These are phyloP conservation scores for Notechis scutatus DNA, from an alignment of 2,113 vertebrate genomes.

Conservation along the genomic window DNA sequence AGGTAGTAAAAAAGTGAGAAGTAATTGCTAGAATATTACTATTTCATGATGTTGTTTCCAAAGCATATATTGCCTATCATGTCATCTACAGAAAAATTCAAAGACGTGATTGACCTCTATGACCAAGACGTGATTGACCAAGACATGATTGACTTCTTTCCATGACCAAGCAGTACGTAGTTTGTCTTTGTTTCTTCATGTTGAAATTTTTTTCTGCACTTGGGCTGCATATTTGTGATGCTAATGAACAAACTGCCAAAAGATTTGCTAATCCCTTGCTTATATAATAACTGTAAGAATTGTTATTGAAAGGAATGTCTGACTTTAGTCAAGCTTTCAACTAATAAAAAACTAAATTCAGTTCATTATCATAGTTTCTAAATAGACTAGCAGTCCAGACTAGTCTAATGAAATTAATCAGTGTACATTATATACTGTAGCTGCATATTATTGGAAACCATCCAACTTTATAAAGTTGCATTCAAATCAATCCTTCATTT, in stretches of 20 bases:
- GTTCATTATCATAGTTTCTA: background rate
- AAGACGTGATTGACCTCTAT: background rate
- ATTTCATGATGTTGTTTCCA: background rate
- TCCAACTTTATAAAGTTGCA: conserved; percentile 60
- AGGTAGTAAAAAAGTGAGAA: background rate
- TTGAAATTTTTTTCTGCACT: background rate
- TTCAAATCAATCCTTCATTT: conserved; percentile 17
- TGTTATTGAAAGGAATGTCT: background rate
- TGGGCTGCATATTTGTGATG: background rate
- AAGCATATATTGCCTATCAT: background rate
- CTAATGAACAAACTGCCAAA: background rate
- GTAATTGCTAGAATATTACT: background rate
- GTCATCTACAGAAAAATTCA: background rate
- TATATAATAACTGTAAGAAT: background rate
- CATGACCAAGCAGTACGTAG: background rate
- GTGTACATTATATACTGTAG: background rate
- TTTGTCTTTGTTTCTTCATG: background rate
- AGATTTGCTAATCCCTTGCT: background rate
- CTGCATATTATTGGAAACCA: background rate
- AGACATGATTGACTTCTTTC: background rate
- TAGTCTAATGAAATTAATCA: background rate
- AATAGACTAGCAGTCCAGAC: background rate
- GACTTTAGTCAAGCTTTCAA: background rate
- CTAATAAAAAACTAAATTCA: background rate
- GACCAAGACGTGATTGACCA: background rate